Evolutionary conservation across 1,140 invertebrate genomes (phyloP).

Genomic region (Phenacoccus solenopsis): DNA sequence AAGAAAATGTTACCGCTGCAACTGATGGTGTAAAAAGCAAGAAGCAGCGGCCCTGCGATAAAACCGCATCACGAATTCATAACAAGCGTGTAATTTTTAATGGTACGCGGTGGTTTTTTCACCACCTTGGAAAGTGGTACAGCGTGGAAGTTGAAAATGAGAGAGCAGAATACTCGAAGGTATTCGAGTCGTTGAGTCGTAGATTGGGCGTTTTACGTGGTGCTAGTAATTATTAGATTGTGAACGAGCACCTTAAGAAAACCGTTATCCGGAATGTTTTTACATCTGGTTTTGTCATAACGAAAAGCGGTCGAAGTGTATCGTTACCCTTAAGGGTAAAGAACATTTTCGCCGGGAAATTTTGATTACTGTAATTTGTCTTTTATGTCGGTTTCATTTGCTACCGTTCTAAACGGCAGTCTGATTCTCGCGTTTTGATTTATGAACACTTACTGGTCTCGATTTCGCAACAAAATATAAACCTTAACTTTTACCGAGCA

Average conservation of each 20-base stretch:
- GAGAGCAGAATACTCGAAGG: too few relatives aligned
- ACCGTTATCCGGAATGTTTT: neutral
- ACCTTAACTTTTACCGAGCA: neutral
- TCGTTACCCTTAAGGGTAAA: neutral
- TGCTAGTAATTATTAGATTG: neutral
- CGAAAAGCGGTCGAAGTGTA: neutral
- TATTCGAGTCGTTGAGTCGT: too few relatives aligned
- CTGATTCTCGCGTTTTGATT: neutral
- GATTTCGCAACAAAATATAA: neutral
- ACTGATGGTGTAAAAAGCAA: too few relatives aligned
- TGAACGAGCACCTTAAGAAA: neutral
- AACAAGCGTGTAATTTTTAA: too few relatives aligned
- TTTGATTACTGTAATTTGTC: conserved; percentile 3
- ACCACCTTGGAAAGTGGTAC: too few relatives aligned
- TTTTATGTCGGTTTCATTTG: conserved; percentile 2
- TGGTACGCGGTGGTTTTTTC: too few relatives aligned
- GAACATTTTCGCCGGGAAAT: neutral
- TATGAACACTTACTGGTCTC: neutral
- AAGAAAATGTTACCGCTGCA: too few relatives aligned
- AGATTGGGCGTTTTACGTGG: too few relatives aligned
- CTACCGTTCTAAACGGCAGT: neutral
- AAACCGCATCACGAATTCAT: too few relatives aligned
- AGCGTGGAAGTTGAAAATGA: too few relatives aligned
- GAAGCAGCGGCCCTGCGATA: too few relatives aligned
- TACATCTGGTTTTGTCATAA: conserved; percentile 2